Base-by-base conservation (phyloP, 2,797 vertebrate genomes). In the Amblyraja radiata region DNA sequence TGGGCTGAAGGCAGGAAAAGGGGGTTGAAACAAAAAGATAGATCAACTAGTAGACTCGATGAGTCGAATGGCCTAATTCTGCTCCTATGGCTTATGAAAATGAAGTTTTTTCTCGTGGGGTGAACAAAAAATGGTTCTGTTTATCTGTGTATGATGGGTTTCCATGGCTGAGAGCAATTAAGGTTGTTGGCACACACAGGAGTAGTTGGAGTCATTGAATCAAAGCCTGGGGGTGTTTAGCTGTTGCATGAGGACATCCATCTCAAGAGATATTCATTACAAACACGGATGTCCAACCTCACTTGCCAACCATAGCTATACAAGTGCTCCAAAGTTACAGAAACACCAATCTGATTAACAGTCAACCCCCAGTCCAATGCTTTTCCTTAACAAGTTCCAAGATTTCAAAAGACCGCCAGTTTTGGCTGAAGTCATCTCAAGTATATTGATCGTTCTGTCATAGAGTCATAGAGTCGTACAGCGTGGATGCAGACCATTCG, bases 131-230 rank as follows among this genome's bases (percentile, higher is more conserved):
- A 32, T 88, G 16, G 84, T 25, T n/a, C 32, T 88, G 84, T 88
- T 88, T 68, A 68, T 21, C n/a, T 7, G 21, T 68, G 61, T 88
- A 83, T 84, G 83, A 91, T 8, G 8, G 73, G 90, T 94, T 2
- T 91, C 93, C 94, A 39, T 0, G 0, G 93, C 93, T 81, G 93
- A 68, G 93, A 94, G 54, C 93, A n/a, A 68, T 0, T 21, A 94
- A 93, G 90, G 74, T 94, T 94, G 93, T 71, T 94, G 94, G 94
- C 94, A 93, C 95, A 94, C 94, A 95, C 93, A 94, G 94, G 93
- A 94, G 93, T 94, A 94, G 95, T 95, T 94, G 94, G 94, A 90
- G 0, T 79, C 93, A 93, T 95, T 94, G 94, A 94, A 95, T 94
- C 68, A 94, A 94, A 94, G 94, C 93, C 93, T 93, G 93, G 94